Percentiles rank a stretch among this genome's conserved stretches.
Conservation (phyloP, 2,888 invertebrate genomes). For the Julus scanicus region DNA sequence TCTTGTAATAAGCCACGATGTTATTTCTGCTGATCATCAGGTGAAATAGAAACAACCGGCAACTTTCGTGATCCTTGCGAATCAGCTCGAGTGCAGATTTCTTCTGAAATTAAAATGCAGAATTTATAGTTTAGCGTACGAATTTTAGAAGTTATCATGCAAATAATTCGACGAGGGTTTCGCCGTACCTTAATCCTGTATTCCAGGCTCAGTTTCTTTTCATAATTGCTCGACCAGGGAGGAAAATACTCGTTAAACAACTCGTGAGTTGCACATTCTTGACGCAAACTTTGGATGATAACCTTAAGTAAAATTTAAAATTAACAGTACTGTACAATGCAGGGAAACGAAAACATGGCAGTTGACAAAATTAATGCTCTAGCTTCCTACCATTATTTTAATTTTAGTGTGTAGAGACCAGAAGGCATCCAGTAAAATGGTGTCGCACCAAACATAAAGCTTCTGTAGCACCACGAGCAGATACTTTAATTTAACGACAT, state of each 20-base stretch:
- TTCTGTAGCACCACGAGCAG: neutral
- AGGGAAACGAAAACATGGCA: neutral
- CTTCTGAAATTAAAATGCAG: neutral
- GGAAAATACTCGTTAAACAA: neutral
- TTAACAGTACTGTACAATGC: neutral
- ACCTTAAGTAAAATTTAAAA: neutral
- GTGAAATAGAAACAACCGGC: neutral
- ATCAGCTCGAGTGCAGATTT: neutral
- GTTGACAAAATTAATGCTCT: neutral
- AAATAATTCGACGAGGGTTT: neutral
- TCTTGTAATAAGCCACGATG: neutral
- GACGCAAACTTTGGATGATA: neutral
- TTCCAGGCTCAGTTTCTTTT: neutral
- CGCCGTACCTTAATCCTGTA: neutral
- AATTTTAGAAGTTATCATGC: neutral
- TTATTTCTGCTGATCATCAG: neutral
- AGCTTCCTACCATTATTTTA: neutral
- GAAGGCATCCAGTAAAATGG: neutral
- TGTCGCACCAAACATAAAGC: neutral
- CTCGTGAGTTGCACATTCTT: neutral
- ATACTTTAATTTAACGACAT: neutral
- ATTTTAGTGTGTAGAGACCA: neutral
- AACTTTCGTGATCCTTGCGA: constrained; percentile 2
- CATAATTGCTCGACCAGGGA: neutral
- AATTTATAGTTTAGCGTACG: neutral